Percentiles rank a stretch among this genome's conserved stretches.
phyloP scores from a whole-genome alignment of 2,113 vertebrate species.

The Hyperopisus bebe region DNA sequence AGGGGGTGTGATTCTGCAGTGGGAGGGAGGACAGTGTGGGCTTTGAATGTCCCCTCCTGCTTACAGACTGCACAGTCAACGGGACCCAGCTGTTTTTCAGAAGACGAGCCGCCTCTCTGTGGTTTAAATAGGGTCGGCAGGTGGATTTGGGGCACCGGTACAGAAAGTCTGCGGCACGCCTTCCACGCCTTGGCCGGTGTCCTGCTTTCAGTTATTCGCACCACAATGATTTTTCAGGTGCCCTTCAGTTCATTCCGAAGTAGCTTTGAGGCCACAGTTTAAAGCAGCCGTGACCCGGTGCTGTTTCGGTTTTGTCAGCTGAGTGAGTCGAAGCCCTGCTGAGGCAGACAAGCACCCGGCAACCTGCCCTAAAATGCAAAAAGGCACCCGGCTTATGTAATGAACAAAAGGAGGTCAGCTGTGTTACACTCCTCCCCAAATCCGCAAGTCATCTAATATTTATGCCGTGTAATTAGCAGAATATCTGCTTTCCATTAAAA shows the following conservation, averaged over 20 bases:
- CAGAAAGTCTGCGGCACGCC: background rate
- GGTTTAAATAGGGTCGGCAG: background rate
- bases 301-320: background rate
- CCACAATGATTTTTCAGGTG: background rate
- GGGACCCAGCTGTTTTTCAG: background rate
- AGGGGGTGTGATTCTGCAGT: background rate
- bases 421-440: background rate
- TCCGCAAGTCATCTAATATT: background rate
- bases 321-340: background rate
- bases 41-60: background rate
- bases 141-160: background rate
- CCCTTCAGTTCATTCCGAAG: background rate
- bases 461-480: background rate
- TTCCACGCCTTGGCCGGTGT: background rate
- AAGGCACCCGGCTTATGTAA: constrained; percentile 25
- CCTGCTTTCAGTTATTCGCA: background rate
- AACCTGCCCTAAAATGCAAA: background rate
- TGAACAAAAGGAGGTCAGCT: background rate
- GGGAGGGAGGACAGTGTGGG: background rate
- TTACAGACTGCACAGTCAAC: background rate
- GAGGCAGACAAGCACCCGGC: background rate
- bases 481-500: constrained; percentile 5
- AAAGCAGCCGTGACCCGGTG: background rate
- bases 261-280: background rate
- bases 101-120: background rate